These are phyloP conservation scores for Sympetrum striolatum DNA, from an alignment of 2,888 invertebrate species.

Conservation along the genomic window DNA sequence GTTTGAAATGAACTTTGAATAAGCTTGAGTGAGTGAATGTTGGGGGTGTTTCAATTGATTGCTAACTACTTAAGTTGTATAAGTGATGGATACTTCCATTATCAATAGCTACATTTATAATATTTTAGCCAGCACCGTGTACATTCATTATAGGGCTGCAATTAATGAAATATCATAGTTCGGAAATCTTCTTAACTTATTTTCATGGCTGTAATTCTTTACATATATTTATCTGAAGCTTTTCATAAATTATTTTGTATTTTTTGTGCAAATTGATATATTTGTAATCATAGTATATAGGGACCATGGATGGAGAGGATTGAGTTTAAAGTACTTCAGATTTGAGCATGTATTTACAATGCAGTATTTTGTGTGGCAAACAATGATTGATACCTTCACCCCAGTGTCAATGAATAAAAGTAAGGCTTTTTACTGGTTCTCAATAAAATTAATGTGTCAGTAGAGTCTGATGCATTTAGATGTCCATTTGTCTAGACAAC, in stretches of 20 bases:
- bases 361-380: conserved; percentile 12
- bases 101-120: neutral
- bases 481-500: conserved; percentile 33
- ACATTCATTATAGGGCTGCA: neutral
- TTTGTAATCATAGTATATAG: conserved; percentile 29
- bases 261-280: conserved; percentile 20
- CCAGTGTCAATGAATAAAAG: neutral
- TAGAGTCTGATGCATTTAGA: conserved; percentile 26
- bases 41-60: neutral
- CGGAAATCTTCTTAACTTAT: neutral
- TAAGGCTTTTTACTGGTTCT: conserved; percentile 23
- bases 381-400: conserved; percentile 29
- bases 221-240: conserved; percentile 11
- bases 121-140: neutral
- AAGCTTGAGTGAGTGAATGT: neutral
- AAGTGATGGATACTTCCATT: neutral
- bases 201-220: conserved; percentile 17
- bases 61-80: neutral
- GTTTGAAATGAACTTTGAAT: neutral
- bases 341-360: neutral
- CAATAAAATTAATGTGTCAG: conserved; percentile 32
- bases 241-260: conserved; percentile 9
- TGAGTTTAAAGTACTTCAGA: conserved; percentile 6
- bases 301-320: conserved; percentile 14
- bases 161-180: neutral